phyloP scores from a whole-genome alignment of 2,888 invertebrate species.

The Bruchidius siliquastri region DNA sequence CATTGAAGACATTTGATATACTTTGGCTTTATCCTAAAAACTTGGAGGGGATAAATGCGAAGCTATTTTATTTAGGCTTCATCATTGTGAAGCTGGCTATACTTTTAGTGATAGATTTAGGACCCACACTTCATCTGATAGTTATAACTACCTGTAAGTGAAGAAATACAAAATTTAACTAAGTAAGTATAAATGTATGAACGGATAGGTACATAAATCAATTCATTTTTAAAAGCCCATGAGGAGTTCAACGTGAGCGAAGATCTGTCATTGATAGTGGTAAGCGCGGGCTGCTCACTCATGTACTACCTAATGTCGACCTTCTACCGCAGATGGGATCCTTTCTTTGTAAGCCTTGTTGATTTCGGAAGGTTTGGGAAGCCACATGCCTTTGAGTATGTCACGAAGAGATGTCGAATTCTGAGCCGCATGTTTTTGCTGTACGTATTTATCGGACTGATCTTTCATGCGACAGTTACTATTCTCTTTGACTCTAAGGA shows the following conservation, averaged over 20 bases:
- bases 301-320: not conserved
- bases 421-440: not conserved
- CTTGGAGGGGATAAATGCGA: not conserved
- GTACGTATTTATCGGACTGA: not conserved
- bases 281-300: not conserved
- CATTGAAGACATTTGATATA: not conserved
- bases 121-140: too few species aligned
- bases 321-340: not conserved
- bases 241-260: not conserved
- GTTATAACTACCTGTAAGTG: too few species aligned
- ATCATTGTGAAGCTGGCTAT: not conserved
- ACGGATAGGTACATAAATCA: not conserved
- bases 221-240: not conserved
- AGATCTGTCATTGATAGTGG: not conserved
- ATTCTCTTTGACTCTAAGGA: not conserved
- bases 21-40: not conserved
- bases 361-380: not conserved
- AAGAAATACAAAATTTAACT: too few species aligned
- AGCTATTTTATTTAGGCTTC: not conserved
- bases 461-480: not conserved
- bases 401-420: not conserved
- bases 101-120: not conserved
- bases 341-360: not conserved
- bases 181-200: too few species aligned
- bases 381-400: not conserved